Evolutionary conservation across 1,140 invertebrate genomes (phyloP), one percentile per base, ranked within the genome.

Genomic region (Drosophila nannoptera): DNA sequence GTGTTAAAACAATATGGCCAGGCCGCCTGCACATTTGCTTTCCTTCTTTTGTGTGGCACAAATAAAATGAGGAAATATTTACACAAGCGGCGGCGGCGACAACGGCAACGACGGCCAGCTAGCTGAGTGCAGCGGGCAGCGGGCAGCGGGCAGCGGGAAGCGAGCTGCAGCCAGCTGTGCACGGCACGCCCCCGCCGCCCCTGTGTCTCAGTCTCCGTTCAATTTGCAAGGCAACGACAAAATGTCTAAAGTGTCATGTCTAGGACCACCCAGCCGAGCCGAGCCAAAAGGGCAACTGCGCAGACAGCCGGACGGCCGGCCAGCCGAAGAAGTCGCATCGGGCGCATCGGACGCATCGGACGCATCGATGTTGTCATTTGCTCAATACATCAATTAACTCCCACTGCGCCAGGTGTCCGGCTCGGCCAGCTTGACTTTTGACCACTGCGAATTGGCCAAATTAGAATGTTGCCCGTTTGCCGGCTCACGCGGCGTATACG

Each of bases 1-100:
- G 87, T 88, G 87, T 88, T 88, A 87, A 88, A 88, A 88, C 87
- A 88, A 88, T 88, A 88, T 86, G 75, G 56, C 63, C 53, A 65
- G 73, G 60, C 73, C 69, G 64, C 56, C 60, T 78, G 75, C 72
- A 66, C 66, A 67, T 50, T 42, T 69, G 63, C 63, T 63, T 72
- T 71, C 65, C 71, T 66, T 71, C 63, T 64, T 65, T 64, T 70
- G 78, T 83, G 80, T 84, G 76, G 49, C 77, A 81, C 77, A 80
- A 81, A 80, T 73, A 81, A 81, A 75, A 76, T 69, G 73, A 75
- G 77, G 73, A 83, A 83, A 83, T 83, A 83, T 83, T 83, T 84
- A 84, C 80, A 80, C 76, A 86, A 84, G 69, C 80, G 50, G 45
- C 68, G 67, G 40, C 65, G 69, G 40, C 61, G 48, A 33, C 68